Percentiles rank a stretch among this genome's conserved stretches.
These are phyloP conservation scores for Phenacoccus solenopsis DNA, from an alignment of 1,140 invertebrate species.

Conservation along the genomic window DNA sequence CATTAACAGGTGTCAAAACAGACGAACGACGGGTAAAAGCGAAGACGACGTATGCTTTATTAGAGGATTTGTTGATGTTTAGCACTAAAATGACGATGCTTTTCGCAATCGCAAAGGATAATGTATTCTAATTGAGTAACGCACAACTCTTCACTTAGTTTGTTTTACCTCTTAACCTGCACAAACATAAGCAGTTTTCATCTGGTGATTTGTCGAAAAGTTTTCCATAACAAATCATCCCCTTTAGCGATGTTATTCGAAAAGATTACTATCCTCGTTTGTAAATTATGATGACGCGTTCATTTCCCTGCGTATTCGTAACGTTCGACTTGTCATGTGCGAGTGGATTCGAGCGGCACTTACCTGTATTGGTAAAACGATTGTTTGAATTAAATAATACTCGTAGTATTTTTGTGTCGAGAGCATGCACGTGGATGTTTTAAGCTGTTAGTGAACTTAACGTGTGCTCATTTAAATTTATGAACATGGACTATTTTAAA, in stretches of 20 bases:
- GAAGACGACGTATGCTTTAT: conserved; percentile 10
- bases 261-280: conserved; percentile 10
- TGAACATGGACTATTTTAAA: too few species aligned
- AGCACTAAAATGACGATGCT: conserved; percentile 9
- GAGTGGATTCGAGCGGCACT: too few species aligned
- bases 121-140: conserved; percentile 17
- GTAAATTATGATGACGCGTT: neutral
- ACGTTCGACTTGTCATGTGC: neutral
- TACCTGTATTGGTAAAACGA: too few species aligned
- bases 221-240: conserved; percentile 15
- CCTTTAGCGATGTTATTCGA: conserved; percentile 3
- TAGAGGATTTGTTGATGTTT: conserved; percentile 14
- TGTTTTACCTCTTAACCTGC: conserved; percentile 16
- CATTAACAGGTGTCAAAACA: conserved; percentile 17
- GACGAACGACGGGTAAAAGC: conserved; percentile 1
- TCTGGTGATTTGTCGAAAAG: conserved; percentile 14
- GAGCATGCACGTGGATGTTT: too few species aligned
- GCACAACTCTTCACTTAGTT: conserved; percentile 10
- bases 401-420: too few species aligned
- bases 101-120: conserved; percentile 12
- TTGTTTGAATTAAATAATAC: too few species aligned
- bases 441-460: too few species aligned
- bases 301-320: neutral
- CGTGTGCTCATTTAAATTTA: too few species aligned
- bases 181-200: conserved; percentile 14